Percentiles rank a stretch among this genome's conserved stretches.
These are phyloP conservation scores for Acleris laterana DNA, from an alignment of 2,888 invertebrate species.

Conservation along the genomic window DNA sequence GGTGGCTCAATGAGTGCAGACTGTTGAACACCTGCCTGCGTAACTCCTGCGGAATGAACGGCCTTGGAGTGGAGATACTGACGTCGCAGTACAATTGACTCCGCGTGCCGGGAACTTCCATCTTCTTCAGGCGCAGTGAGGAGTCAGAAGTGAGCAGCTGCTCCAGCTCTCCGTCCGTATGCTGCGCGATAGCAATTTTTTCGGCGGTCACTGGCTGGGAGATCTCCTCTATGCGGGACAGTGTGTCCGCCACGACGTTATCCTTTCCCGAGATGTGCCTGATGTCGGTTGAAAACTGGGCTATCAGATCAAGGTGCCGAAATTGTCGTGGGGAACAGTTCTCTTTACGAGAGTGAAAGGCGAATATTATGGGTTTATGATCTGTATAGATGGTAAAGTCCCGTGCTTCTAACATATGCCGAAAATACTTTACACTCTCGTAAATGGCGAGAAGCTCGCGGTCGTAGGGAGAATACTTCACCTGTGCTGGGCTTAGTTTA, in stretches of 20 bases:
- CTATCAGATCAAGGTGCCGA: constrained; percentile 41
- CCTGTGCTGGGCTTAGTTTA: constrained; percentile 13
- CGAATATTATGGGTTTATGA: constrained; percentile 4
- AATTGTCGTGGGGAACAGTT: constrained; percentile 36
- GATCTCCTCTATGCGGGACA: constrained; percentile 45
- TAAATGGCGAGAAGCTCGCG: constrained; percentile 17
- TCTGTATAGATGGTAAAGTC: constrained; percentile 7
- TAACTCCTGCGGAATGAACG: constrained; percentile 38
- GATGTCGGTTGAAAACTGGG: constrained; percentile 38
- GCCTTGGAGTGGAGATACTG: constrained; percentile 38
- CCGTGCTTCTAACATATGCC: constrained; percentile 12
- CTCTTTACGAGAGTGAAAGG: constrained; percentile 1
- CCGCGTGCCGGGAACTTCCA: constrained; percentile 21
- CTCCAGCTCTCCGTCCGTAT: constrained; percentile 16
- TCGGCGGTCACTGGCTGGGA: constrained; percentile 16
- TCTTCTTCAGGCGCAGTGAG: constrained; percentile 6
- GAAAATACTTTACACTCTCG: constrained; percentile 4
- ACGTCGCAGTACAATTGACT: constrained; percentile 40
- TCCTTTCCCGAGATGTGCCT: constrained; percentile 31
- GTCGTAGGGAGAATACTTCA: constrained; percentile 20
- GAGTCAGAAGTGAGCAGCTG: constrained; percentile 5
- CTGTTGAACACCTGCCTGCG: constrained; percentile 40
- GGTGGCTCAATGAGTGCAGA: constrained; percentile 43
- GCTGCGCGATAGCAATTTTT: constrained; percentile 8
- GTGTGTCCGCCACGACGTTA: constrained; percentile 39